Evolutionary conservation across 2,888 invertebrate genomes (phyloP), one percentile per base, ranked within the genome.

Genomic region (Temnothorax rugatulus): DNA sequence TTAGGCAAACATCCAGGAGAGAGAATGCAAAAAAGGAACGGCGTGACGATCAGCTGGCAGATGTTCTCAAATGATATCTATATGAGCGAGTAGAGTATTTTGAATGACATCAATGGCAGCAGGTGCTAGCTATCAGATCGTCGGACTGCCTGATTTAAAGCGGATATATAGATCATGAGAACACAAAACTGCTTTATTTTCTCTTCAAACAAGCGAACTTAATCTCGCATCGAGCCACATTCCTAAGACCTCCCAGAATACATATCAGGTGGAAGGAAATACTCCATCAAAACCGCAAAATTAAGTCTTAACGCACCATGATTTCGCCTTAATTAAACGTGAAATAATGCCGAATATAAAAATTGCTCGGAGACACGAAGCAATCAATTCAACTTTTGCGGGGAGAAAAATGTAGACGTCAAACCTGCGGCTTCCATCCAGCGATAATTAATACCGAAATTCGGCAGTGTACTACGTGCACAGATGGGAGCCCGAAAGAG

Each of bases 111-210:
- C 47, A 52, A 68, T 83, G 64, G 64, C 29, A 25, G 86, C 89
- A 89, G 90, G 82, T 89, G 90, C 13, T 44, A 0, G 54, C 8
- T 84, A 88, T 90, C 86, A 77, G 89, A 90, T 86, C 83, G 50
- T 66, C 71, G 47, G 38, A 54, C 83, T 84, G 82, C 81, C 81
- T 75, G 84, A 89, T 86, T 86, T 87, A 71, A 59, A 69, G 34
- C 64, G 25, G 84, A 89, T 84, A 83, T 54, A 57, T 59, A 81
- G 59, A 52, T 57, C 71, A 79, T 34, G 52, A 59, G 79, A 59
- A 44, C 18, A 59, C 13, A 71, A 59, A 50, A 71, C 3, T 47
- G 18, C 13, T 59, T 69, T 59, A 69, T 34, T 57, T 79, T 69
- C 34, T 13, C 8, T 25, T 71, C 57, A 18, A 59, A 47, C 38